Conservation (phyloP, 2,797 vertebrate genomes). For the Pristis pectinata region DNA sequence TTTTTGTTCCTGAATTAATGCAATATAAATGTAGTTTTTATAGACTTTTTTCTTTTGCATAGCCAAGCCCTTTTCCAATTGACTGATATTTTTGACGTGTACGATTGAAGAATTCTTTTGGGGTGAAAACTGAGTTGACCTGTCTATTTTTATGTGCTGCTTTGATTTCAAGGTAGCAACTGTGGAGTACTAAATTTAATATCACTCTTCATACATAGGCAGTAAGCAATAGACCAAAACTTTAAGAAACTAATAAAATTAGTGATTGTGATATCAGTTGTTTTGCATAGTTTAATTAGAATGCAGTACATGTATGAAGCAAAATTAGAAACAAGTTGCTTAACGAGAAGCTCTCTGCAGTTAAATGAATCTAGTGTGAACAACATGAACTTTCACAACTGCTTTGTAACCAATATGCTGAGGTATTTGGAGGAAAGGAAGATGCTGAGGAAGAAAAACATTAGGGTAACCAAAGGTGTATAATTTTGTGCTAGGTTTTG, state of each 20-base stretch:
- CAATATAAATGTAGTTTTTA: not conserved
- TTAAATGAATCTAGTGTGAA: not conserved
- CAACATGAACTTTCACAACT: not conserved
- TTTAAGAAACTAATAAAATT: not conserved
- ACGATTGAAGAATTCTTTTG: not conserved
- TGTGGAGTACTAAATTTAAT: not conserved
- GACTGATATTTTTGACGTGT: not conserved
- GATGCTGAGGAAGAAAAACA: not conserved
- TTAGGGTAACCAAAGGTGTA: not conserved
- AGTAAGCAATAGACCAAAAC: not conserved
- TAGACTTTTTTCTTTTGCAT: not conserved
- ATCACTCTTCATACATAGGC: not conserved
- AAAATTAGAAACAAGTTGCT: not conserved
- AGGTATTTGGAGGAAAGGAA: not conserved
- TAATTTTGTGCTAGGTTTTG: not conserved
- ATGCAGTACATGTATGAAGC: not conserved
- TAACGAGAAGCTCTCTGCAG: not conserved
- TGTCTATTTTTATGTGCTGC: not conserved
- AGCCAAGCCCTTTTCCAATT: not conserved
- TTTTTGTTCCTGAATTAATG: not conserved
- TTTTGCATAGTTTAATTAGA: not conserved
- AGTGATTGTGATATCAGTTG: not conserved
- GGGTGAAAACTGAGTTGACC: not conserved
- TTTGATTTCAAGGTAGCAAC: not conserved
- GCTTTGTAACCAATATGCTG: not conserved